A percentile compares a stretch with the other conserved stretches of the same genome.
These are phyloP conservation scores for Glareola pratincola DNA, from an alignment of 2,113 vertebrate species.

Conservation along the genomic window DNA sequence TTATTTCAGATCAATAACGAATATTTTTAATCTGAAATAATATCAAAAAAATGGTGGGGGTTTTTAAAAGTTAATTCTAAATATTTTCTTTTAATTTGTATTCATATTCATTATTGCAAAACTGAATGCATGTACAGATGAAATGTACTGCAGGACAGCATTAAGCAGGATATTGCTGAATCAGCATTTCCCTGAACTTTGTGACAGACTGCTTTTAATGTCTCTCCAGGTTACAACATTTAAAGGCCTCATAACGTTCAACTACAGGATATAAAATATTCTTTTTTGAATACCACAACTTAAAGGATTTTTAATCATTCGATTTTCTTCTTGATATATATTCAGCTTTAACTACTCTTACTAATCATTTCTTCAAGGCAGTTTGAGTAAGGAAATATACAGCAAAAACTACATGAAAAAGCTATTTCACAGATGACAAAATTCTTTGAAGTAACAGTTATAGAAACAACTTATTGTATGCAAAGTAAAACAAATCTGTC, in stretches of 20 bases:
- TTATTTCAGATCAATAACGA: not conserved
- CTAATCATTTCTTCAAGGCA: not conserved
- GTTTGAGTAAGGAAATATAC: not conserved
- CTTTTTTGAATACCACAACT: not conserved
- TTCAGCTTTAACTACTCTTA: not conserved
- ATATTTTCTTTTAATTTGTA: not conserved
- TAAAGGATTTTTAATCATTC: not conserved
- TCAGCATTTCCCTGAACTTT: not conserved
- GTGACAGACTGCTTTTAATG: not conserved
- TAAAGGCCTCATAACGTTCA: not conserved
- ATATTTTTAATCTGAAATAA: not conserved
- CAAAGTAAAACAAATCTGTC: constrained; percentile 53
- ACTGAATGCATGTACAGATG: not conserved
- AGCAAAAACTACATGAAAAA: constrained; percentile 30
- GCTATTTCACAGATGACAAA: constrained; percentile 34
- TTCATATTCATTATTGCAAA: not conserved
- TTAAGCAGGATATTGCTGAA: not conserved
- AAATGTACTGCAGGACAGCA: not conserved
- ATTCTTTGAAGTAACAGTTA: constrained; percentile 17
- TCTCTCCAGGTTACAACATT: not conserved
- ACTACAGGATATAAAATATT: not conserved
- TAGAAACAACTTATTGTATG: constrained; percentile 36
- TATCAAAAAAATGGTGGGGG: not conserved
- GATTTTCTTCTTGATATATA: not conserved
- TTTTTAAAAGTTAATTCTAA: not conserved